Conservation (phyloP, 2,113 vertebrate genomes). For the Cricetomys ansorgei region DNA sequence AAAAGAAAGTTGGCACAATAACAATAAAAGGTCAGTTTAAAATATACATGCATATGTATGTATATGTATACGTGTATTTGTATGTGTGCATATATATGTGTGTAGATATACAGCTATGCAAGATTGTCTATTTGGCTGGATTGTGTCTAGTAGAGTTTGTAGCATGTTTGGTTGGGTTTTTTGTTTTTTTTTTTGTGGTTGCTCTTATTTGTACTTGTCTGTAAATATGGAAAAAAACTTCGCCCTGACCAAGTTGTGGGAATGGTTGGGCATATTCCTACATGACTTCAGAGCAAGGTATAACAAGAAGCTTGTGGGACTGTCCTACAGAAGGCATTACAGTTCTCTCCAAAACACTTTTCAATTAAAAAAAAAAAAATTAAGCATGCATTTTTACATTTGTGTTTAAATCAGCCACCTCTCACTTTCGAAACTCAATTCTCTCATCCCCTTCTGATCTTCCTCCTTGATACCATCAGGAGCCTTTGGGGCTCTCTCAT, state of each 20-base stretch:
- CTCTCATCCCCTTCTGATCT: neutral
- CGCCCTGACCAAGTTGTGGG: neutral
- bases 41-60: neutral
- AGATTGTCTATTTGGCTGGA: neutral
- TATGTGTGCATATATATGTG: no score
- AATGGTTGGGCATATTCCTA: neutral
- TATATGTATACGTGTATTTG: neutral
- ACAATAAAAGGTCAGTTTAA: neutral
- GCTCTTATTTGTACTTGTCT: neutral
- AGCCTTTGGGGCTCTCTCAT: neutral
- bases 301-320: neutral
- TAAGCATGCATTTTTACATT: neutral
- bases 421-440: constrained; percentile 29
- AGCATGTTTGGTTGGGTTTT: neutral
- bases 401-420: constrained; percentile 1
- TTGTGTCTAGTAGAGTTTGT: neutral
- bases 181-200: neutral
- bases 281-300: neutral
- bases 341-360: neutral
- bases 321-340: neutral
- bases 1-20: constrained; percentile 8
- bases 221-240: neutral
- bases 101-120: neutral
- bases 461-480: neutral
- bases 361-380: neutral